Evolutionary conservation across 2,888 invertebrate species (phyloP).

Genomic region (Cataglyphis albicans): DNA sequence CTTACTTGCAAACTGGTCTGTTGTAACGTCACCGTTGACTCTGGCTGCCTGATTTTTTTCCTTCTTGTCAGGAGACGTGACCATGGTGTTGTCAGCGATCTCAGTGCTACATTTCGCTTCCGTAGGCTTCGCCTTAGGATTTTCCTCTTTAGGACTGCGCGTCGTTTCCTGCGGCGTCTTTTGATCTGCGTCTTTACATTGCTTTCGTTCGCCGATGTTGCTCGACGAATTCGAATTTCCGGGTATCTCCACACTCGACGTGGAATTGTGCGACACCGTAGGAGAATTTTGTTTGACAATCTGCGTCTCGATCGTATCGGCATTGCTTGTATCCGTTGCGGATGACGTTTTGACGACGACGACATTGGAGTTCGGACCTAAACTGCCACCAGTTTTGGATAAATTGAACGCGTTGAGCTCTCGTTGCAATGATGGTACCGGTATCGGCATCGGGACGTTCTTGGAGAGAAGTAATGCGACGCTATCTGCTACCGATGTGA

Average conservation of each 20-base stretch:
- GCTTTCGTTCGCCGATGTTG: background rate
- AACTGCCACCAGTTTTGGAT: constrained; percentile 74
- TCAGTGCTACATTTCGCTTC: constrained; percentile 44
- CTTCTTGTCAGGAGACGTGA: constrained; percentile 36
- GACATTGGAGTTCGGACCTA: constrained; percentile 24
- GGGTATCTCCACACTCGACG: background rate
- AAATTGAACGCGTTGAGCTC: constrained; percentile 78
- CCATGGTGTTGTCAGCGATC: constrained; percentile 20
- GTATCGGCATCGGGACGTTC: constrained; percentile 11
- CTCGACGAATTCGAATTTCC: background rate
- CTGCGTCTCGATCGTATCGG: constrained; percentile 18
- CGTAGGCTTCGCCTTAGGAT: constrained; percentile 36
- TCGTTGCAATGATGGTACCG: constrained; percentile 60
- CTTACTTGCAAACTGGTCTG: constrained; percentile 39
- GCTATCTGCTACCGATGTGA: constrained; percentile 66
- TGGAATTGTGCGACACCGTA: background rate
- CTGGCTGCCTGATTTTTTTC: constrained; percentile 58
- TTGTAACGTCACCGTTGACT: constrained; percentile 66
- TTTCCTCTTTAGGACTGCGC: constrained; percentile 55
- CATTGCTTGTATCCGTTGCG: background rate
- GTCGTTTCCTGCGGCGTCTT: background rate
- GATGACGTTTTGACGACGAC: constrained; percentile 31
- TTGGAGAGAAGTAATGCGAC: constrained; percentile 71
- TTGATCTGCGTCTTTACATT: constrained; percentile 18
- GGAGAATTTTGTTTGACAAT: constrained; percentile 24